Base-by-base conservation (phyloP, 2,888 invertebrate genomes). In the Tinea pellionella region DNA sequence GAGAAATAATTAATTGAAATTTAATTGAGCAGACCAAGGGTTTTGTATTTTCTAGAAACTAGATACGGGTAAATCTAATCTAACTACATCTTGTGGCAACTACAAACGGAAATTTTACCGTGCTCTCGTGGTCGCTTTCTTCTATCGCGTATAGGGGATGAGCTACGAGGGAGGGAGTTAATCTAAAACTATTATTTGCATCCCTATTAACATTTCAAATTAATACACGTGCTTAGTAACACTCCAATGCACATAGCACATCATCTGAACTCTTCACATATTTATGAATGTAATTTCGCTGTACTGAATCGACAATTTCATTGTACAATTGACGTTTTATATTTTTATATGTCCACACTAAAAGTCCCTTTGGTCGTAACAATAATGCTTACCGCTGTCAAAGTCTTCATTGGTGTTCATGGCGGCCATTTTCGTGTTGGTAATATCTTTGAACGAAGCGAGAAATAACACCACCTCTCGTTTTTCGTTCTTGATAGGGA, bases 401-500 rank as follows among this genome's bases (percentile, higher is more conserved):
- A 93, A 94, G 72, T 93, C 91, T 86, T 95, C 95, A 82, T 93
- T 92, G 78, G 92, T 92, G 74, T 91, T 92, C 92, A 93, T 92
- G 80, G 94, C 94, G 66, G 93, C 92, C 93, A 94, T 94, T 88
- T 96, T 96, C 67, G 94, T 94, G 80, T 94, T 93, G 62, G 97
- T 96, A 82, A 98, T 96, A 85, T 98, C 97, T 89, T 98, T 98
- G 89, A 97, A 97, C 18, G 97, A 97, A 64, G 97, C 97, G 77
- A 98, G 91, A 81, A 96, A 98, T 70, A 98, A 89, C 30, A 98
- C 98, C 73, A 98, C 97, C 89, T 97, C 97, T 64, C 97, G 92
- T 83, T 98, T 98, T 81, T 98, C 98, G 90, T 98, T 98, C 89
- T 98, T 98, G 86, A 98, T 98, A 74, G 98, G 98, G 64, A 98